Evolutionary conservation across 2,113 vertebrate genomes (phyloP).

Genomic region (Malaclemys terrapin): DNA sequence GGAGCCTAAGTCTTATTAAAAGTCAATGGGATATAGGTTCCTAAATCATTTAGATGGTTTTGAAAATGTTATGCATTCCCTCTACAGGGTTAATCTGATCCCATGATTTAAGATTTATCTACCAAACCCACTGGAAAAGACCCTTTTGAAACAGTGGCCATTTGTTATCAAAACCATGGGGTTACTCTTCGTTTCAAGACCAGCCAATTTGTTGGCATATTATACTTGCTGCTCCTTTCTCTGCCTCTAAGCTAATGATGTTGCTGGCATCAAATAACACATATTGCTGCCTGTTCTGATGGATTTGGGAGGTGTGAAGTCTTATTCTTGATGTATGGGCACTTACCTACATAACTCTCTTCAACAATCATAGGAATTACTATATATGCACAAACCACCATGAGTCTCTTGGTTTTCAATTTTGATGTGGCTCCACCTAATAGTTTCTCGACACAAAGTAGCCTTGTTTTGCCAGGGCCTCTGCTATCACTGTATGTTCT

Average conservation of each 20-base stretch:
- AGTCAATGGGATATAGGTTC: neutral
- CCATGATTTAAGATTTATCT: neutral
- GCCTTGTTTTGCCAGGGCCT: neutral
- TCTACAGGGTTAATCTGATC: neutral
- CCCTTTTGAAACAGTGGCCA: neutral
- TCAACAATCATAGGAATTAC: neutral
- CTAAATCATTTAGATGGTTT: neutral
- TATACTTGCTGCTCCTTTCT: neutral
- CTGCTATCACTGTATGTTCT: neutral
- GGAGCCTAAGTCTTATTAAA: neutral
- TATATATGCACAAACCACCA: neutral
- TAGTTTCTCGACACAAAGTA: neutral
- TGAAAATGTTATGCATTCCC: neutral
- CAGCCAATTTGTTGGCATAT: neutral
- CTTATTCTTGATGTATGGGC: neutral
- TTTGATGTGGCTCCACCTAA: neutral
- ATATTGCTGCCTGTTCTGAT: rapidly evolving
- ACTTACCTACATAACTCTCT: neutral
- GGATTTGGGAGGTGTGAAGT: neutral
- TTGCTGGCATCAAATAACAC: neutral
- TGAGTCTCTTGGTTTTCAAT: neutral
- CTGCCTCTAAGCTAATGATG: neutral
- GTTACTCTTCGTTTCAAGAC: neutral
- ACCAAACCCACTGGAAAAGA: neutral
- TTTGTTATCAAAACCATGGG: neutral